These are phyloP conservation scores for Atractosteus spatula DNA, from an alignment of 2,113 vertebrate genomes.

Conservation along the genomic window DNA sequence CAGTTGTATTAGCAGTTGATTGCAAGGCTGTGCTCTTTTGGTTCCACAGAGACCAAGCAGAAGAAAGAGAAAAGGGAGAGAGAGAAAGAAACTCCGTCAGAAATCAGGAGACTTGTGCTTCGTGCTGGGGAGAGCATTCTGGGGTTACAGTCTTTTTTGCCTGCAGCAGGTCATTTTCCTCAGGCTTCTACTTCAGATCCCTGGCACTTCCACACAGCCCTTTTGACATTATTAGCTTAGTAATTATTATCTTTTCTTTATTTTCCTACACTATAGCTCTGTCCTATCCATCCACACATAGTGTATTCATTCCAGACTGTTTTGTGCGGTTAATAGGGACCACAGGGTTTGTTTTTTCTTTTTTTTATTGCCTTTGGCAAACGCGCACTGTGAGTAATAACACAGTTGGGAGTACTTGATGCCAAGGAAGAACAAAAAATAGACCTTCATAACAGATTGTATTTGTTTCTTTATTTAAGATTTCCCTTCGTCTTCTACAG, in stretches of 20 bases:
- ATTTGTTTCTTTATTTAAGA: not conserved
- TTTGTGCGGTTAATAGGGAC: not conserved
- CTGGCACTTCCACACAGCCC: not conserved
- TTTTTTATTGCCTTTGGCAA: not conserved
- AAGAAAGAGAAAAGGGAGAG: constrained; percentile 19
- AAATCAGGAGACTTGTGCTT: no score
- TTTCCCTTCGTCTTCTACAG: not conserved
- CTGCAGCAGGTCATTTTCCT: not conserved
- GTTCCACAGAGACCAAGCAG: constrained; percentile 48
- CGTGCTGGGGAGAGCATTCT: not conserved
- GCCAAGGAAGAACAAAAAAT: not conserved
- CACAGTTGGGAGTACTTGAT: not conserved
- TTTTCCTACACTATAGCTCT: not conserved
- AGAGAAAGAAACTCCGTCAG: not conserved
- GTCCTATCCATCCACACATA: not conserved
- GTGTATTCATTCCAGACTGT: not conserved
- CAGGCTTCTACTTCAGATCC: not conserved
- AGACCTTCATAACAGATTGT: not conserved
- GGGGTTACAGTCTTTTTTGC: not conserved
- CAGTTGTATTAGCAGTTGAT: constrained; percentile 71
- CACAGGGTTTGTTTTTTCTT: not conserved
- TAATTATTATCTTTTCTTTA: not conserved
- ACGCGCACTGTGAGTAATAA: not conserved
- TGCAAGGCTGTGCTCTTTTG: constrained; percentile 60
- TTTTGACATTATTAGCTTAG: not conserved